Percentiles rank a stretch among this genome's conserved stretches.
Conservation (phyloP, 2,113 vertebrate genomes). For the Xenus cinereus region DNA sequence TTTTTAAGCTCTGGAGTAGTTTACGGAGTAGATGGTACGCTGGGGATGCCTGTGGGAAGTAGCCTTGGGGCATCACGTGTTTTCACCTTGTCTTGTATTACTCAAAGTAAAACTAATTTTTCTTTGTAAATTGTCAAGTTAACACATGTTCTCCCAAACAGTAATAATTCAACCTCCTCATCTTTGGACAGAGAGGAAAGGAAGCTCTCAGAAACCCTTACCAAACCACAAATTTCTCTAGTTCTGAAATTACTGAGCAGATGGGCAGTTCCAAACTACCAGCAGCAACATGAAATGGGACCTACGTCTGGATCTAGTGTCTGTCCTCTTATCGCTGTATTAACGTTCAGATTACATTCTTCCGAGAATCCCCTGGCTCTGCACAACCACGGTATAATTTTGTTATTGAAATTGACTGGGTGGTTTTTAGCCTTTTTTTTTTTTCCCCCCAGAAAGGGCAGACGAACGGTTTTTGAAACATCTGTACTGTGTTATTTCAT, state of each 20-base stretch:
- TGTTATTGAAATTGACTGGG: background rate
- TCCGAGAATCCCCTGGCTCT: background rate
- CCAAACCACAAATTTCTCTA: background rate
- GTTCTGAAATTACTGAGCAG: background rate
- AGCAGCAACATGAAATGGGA: background rate
- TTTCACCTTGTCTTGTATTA: background rate
- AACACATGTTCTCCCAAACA: background rate
- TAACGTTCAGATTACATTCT: background rate
- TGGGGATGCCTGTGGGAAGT: background rate
- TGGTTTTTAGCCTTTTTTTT: background rate
- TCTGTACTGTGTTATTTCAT: background rate
- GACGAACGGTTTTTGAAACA: background rate
- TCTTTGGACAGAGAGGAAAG: background rate
- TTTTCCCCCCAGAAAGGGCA: background rate
- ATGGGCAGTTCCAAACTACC: background rate
- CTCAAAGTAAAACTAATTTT: background rate
- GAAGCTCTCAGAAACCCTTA: background rate
- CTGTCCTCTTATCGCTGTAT: background rate
- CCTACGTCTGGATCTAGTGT: background rate
- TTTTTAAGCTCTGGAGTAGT: background rate
- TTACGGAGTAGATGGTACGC: accelerated
- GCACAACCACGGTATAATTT: background rate
- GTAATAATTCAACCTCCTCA: background rate
- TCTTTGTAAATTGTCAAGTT: background rate
- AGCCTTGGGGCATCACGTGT: too few species aligned